Evolutionary conservation across 2,113 vertebrate genomes (phyloP).

Genomic region (Lucifuga dentata): DNA sequence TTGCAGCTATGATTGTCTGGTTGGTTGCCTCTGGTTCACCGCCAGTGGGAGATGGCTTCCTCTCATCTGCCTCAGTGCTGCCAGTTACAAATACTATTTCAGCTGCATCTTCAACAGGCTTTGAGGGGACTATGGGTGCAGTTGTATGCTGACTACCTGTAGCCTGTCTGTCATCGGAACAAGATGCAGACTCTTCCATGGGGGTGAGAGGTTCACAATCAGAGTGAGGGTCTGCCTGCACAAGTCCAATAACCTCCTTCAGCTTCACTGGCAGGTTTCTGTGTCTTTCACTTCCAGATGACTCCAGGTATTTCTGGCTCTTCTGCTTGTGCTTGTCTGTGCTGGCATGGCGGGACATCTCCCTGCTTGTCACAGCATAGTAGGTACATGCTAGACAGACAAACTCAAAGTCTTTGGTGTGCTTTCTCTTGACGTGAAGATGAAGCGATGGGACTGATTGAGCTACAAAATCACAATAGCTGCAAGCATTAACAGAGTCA

Average conservation of each 20-base stretch:
- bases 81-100: not conserved
- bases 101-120: conserved; percentile 20
- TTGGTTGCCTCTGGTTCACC: conserved; percentile 6
- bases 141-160: conserved; percentile 17
- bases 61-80: conserved; percentile 19
- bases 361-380: conserved; percentile 91
- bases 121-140: not conserved
- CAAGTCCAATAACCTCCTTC: conserved; percentile 24
- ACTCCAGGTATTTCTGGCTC: conserved; percentile 83
- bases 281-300: conserved; percentile 25
- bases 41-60: conserved; percentile 26
- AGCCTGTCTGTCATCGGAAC: conserved; percentile 22
- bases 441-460: conserved; percentile 90
- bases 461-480: conserved; percentile 88
- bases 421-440: conserved; percentile 92
- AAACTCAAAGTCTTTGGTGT: conserved; percentile 93
- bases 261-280: conserved; percentile 9
- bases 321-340: conserved; percentile 95
- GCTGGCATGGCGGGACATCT: conserved; percentile 92
- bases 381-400: conserved; percentile 96
- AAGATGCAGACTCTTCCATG: conserved; percentile 32
- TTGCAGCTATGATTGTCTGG: not conserved
- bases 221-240: conserved; percentile 18
- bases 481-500: conserved; percentile 81
- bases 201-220: conserved; percentile 16